Evolutionary conservation across 2,797 vertebrate species (phyloP), one percentile per base, ranked within the genome.

Genomic region (Tenualosa ilisha): DNA sequence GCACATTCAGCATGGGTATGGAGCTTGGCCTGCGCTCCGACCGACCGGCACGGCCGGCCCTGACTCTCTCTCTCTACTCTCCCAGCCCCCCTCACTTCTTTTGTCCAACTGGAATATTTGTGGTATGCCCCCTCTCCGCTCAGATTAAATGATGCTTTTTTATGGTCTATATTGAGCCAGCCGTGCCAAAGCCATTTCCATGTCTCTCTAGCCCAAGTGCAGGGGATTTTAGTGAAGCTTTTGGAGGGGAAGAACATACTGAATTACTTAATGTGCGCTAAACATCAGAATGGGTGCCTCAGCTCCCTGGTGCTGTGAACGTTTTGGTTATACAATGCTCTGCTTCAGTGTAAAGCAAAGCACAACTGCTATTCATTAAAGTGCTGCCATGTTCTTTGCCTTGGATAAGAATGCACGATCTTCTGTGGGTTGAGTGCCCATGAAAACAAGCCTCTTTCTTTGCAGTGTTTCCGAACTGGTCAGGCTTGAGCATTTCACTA

Each of bases 81-180:
- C 93, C 91, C 93, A 94, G 93, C 92, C 92, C 92, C 91, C 90
- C 93, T 94, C 89, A 91, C 91, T 91, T 92, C 93, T 91, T 91
- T 91, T 86, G 89, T 93, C 93, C 89, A 93, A 94, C 88, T 88
- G 90, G 93, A 95, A 94, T 94, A 94, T 94, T 95, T 95, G 93
- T 91, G 92, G 91, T 91, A 86, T 91, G 91, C 92, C 92, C 92
- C 93, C 83, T 84, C 92, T 93, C 94, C 93, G 94, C 68, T 75
- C 94, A 93, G 94, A 92, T 94, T 88, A 81, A 83, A 87, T 84
- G 81, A 81, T 82, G 86, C 50, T 75, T 83, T 87, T 59, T 82
- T 87, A 83, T 83, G 85, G 85, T 20, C 68, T 75, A 75, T 75
- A 75, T 59, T 56, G 83, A 85, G 81, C 68, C 43, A 37, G 11